Evolutionary conservation across 2,113 vertebrate genomes (phyloP).

Genomic region (Xenopus laevis): DNA sequence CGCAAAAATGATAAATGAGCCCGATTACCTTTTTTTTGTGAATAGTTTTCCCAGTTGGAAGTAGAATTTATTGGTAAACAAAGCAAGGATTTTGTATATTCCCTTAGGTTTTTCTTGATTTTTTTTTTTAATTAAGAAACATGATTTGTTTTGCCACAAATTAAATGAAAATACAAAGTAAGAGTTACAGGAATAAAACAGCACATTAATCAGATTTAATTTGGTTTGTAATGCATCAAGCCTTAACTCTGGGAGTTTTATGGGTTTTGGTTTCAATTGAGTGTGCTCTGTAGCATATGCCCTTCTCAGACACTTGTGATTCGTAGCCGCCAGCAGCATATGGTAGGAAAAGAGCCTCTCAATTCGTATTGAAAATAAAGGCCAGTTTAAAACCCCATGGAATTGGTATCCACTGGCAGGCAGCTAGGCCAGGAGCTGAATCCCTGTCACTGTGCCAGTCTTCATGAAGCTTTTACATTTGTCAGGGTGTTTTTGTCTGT

Average conservation of each 20-base stretch:
- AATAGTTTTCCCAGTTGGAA: conserved; percentile 6
- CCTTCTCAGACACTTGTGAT: conserved; percentile 65
- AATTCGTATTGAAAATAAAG: conserved; percentile 71
- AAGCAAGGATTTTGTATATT: conserved; percentile 40
- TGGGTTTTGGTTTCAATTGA: conserved; percentile 61
- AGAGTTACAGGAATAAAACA: conserved; percentile 70
- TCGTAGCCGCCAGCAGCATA: conserved; percentile 70
- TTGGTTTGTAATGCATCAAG: conserved; percentile 77
- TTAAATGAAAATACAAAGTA: conserved; percentile 63
- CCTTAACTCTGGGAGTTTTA: conserved; percentile 64
- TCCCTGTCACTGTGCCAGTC: conserved; percentile 72
- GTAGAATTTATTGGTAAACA: conserved; percentile 11
- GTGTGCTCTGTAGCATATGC: conserved; percentile 69
- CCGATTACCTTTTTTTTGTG: conserved; percentile 5
- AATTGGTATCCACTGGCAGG: conserved; percentile 54
- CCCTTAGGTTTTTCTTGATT: conserved; percentile 55
- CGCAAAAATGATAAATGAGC: conserved; percentile 7
- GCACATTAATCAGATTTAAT: conserved; percentile 71
- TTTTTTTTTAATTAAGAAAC: conserved; percentile 61
- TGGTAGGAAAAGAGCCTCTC: conserved; percentile 59
- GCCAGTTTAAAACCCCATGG: conserved; percentile 60
- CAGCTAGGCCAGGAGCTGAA: conserved; percentile 52
- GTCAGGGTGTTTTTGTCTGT: conserved; percentile 67
- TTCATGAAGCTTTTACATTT: conserved; percentile 74
- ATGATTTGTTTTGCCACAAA: conserved; percentile 55